These are phyloP conservation scores for Drosophila lowei DNA, from an alignment of 1,140 invertebrate genomes.

Conservation along the genomic window DNA sequence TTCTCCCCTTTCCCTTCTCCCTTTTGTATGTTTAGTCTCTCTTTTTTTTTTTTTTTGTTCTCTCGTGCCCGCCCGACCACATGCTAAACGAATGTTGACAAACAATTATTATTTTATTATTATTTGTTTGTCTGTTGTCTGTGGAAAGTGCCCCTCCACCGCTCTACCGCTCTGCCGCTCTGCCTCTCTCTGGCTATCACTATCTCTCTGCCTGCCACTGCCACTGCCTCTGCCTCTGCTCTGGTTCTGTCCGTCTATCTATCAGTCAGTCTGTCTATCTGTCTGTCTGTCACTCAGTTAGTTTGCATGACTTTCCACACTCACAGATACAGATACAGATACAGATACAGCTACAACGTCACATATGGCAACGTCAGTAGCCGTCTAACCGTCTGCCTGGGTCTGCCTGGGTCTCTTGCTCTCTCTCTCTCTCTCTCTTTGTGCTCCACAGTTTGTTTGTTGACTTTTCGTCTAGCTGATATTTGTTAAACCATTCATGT, in stretches of 20 bases:
- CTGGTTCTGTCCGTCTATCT: constrained; percentile 44
- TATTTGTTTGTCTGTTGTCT: constrained; percentile 72
- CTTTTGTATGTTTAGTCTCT: constrained; percentile 4
- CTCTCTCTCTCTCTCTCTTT: constrained; percentile 1
- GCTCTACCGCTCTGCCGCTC: constrained; percentile 21
- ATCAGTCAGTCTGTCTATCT: constrained; percentile 45
- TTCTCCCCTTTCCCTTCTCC: neutral
- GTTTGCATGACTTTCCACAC: constrained; percentile 53
- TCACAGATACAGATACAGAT: constrained; percentile 4
- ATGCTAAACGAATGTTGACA: constrained; percentile 81
- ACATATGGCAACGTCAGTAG: constrained; percentile 58
- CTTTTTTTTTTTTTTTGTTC: constrained; percentile 9
- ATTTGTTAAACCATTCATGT: constrained; percentile 74
- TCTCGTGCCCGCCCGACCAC: constrained; percentile 39
- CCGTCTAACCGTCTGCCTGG: constrained; percentile 70
- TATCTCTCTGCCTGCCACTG: constrained; percentile 2
- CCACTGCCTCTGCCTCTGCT: constrained; percentile 10
- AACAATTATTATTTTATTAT: constrained; percentile 82
- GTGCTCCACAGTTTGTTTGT: constrained; percentile 41
- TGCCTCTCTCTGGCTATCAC: constrained; percentile 5
- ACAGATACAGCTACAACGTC: constrained; percentile 25
- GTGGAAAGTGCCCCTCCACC: constrained; percentile 24
- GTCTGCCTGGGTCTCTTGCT: neutral
- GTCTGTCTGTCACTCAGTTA: constrained; percentile 34
- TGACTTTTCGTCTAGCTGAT: constrained; percentile 71